phyloP scores from a whole-genome alignment of 2,113 vertebrate genomes.

The western clawed frog (Xenopus tropicalis) region UCB_Xtro_10.0 CM004452.2:29324501-29325000 shows the following conservation, averaged over 20 bases:
- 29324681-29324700: conserved; percentile 43
- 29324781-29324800: conserved; percentile 33
- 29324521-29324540: background rate
- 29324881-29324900: conserved; percentile 13
- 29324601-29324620: conserved; percentile 36
- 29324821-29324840: conserved; percentile 33
- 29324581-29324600: conserved; percentile 31
- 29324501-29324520: background rate
- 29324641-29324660: conserved; percentile 25
- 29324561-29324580: conserved; percentile 3
- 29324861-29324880: background rate
- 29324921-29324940: conserved; percentile 31
- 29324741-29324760: conserved; percentile 45
- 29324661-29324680: conserved; percentile 33
- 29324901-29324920: conserved; percentile 16
- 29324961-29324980: conserved; percentile 35
- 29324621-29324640: conserved; percentile 31
- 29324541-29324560: conserved; percentile 17
- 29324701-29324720: conserved; percentile 42
- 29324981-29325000: conserved; percentile 40
- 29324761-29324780: conserved; percentile 41
- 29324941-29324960: conserved; percentile 35
- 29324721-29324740: conserved; percentile 46
- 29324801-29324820: conserved; percentile 41
- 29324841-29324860: conserved; percentile 7